Evolutionary conservation across 2,888 invertebrate species (phyloP).

Genomic region (Entomobrya multifasciata): DNA sequence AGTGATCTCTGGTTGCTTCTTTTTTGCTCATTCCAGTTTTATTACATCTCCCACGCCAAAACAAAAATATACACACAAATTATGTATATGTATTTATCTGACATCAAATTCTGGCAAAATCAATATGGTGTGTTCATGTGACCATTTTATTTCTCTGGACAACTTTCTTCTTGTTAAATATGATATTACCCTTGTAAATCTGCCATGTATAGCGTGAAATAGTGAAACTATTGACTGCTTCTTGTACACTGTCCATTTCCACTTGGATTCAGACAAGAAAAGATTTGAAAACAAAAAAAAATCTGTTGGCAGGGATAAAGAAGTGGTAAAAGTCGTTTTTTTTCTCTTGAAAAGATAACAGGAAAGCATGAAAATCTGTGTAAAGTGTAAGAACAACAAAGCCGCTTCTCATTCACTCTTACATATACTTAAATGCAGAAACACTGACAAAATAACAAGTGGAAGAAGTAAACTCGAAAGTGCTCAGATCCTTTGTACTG

Average conservation of each 20-base stretch:
- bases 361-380: background rate
- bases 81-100: background rate
- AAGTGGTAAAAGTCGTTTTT: constrained; percentile 42
- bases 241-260: background rate
- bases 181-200: constrained; percentile 18
- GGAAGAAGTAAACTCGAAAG: background rate
- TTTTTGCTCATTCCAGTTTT: background rate
- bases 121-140: background rate
- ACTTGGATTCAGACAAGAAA: background rate
- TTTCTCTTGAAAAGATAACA: background rate
- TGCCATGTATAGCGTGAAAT: background rate
- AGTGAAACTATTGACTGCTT: constrained; percentile 6
- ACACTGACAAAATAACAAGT: too few relatives aligned
- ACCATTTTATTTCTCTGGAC: background rate
- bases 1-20: background rate
- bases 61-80: background rate
- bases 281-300: constrained; percentile 13
- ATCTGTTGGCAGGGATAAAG: background rate
- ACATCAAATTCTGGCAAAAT: constrained; percentile 10
- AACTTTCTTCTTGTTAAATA: background rate
- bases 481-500: background rate
- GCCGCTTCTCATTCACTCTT: too few relatives aligned
- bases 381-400: constrained; percentile 5
- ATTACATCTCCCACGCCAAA: background rate
- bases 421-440: too few relatives aligned